Base-by-base conservation (phyloP, 1,140 invertebrate species). In the Drosophila fuyamai region DNA sequence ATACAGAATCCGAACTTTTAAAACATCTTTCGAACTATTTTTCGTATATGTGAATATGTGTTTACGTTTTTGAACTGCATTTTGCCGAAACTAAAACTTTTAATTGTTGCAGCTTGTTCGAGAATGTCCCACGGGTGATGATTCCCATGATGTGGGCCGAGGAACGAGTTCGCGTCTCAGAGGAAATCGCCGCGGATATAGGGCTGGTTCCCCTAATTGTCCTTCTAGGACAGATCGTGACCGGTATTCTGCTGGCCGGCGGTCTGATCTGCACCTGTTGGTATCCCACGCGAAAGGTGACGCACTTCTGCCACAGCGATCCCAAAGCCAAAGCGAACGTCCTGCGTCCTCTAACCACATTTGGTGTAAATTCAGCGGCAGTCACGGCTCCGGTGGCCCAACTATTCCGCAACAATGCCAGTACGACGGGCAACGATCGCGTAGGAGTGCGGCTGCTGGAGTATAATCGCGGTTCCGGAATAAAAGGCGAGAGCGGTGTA, bases 61-160 rank as follows among this genome's bases (percentile, higher is more conserved):
- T 1, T 7, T 32, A 32, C 6, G 6, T 32, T 32, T 32, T 32
- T 32, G 5, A 7, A 32, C 8, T 32, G 29, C 29, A 2, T 7
- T 32, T 6, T 7, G 8, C 29, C 2, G 29, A 32, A 32, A 32
- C 29, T 32, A 32, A 32, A 8, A 32, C 6, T 23, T 40, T 0
- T 9, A 14, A 8, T 43, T 23, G 16, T 47, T 93, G 40, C 92
- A 96, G 96, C 12, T 76, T 96, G 14, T 95, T 94, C 81, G 93
- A 94, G 32, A 91, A 95, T 18, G 94, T 96, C 1, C 96, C 96
- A 1, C 94, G 91, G 44, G 93, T 96, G 40, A 95, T 95, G 90
- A 94, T 97, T 76, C 96, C 96, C 1, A 93, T 96, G 58, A 94
- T 97, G 61, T 97, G 96, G 96, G 96, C 96, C 74, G 94, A 95